Percentiles rank a stretch among this genome's conserved stretches.
Conservation (phyloP, 2,888 invertebrate species). For the Dasysyrphus albostriatus region DNA sequence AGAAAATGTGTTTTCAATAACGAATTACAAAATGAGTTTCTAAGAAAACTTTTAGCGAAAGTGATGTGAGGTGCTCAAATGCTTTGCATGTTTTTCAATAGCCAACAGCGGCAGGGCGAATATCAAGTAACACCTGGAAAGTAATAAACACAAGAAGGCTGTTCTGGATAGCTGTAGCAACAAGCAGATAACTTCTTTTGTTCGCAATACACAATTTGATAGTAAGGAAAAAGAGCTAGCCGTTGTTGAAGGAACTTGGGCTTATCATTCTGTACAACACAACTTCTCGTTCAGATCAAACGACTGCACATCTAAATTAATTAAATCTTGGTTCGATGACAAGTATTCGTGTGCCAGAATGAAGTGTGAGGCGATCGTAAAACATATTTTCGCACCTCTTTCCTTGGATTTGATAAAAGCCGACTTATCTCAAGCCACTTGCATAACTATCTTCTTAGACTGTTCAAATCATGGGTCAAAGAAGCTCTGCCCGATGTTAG, state of each 20-base stretch:
- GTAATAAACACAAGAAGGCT: background rate
- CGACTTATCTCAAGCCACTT: conserved; percentile 56
- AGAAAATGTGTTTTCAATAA: background rate
- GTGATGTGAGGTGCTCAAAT: no score
- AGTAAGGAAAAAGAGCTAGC: conserved; percentile 75
- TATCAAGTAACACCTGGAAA: background rate
- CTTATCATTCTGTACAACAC: conserved; percentile 77
- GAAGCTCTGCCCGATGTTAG: conserved; percentile 66
- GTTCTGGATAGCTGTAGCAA: conserved; percentile 21
- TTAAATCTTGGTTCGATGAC: conserved; percentile 48
- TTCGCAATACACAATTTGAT: conserved; percentile 39
- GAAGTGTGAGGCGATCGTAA: conserved; percentile 49
- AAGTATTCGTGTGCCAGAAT: conserved; percentile 20
- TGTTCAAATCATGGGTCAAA: conserved; percentile 60
- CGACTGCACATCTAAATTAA: conserved; percentile 62
- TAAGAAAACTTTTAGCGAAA: background rate
- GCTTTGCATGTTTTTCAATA: background rate
- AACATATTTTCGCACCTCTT: conserved; percentile 53
- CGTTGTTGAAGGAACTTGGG: conserved; percentile 75
- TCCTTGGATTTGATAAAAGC: conserved; percentile 58
- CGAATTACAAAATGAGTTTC: background rate
- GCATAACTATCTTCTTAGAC: conserved; percentile 53
- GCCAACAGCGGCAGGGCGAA: background rate
- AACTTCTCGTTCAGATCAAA: conserved; percentile 65
- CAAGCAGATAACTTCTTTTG: conserved; percentile 4